These are phyloP conservation scores for Calephelis nemesis DNA, from an alignment of 1,140 invertebrate species.

Conservation along the genomic window DNA sequence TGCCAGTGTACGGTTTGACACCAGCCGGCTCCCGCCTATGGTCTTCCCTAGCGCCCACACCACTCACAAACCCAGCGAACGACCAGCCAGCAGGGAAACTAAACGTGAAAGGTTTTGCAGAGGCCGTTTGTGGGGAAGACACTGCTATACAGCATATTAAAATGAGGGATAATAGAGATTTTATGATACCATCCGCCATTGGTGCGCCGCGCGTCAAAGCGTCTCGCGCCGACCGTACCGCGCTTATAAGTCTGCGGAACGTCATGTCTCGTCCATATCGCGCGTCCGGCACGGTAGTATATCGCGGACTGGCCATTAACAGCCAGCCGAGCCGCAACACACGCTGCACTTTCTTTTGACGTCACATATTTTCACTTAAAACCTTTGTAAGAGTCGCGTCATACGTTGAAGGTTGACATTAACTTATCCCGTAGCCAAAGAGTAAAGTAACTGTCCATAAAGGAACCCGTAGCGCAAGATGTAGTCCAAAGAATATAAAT, in stretches of 20 bases:
- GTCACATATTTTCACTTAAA: slow-evolving; percentile 50
- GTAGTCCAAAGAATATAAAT: too few species aligned
- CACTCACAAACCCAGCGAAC: slow-evolving; percentile 60
- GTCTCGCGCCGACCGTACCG: slow-evolving; percentile 60
- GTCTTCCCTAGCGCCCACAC: slow-evolving; percentile 52
- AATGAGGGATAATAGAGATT: slow-evolving; percentile 59
- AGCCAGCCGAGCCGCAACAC: slow-evolving; percentile 25
- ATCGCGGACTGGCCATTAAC: slow-evolving; percentile 37
- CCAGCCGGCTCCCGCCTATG: slow-evolving; percentile 53
- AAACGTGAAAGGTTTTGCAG: slow-evolving; percentile 76
- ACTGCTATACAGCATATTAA: slow-evolving; percentile 68
- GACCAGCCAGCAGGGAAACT: slow-evolving; percentile 74
- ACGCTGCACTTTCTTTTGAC: slow-evolving; percentile 58
- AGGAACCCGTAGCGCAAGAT: too few species aligned
- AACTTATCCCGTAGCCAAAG: slow-evolving; percentile 12
- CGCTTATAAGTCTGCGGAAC: slow-evolving; percentile 58
- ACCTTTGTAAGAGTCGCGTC: slow-evolving; percentile 10
- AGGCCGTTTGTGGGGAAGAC: slow-evolving; percentile 63
- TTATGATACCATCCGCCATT: slow-evolving; percentile 57
- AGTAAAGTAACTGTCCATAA: background rate
- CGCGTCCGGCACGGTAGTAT: slow-evolving; percentile 36
- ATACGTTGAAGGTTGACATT: background rate
- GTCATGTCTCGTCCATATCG: slow-evolving; percentile 60
- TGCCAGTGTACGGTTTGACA: slow-evolving; percentile 81
- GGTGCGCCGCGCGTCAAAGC: slow-evolving; percentile 55